Conservation (phyloP, 2,113 vertebrate species). For the Orcinus orca region DNA sequence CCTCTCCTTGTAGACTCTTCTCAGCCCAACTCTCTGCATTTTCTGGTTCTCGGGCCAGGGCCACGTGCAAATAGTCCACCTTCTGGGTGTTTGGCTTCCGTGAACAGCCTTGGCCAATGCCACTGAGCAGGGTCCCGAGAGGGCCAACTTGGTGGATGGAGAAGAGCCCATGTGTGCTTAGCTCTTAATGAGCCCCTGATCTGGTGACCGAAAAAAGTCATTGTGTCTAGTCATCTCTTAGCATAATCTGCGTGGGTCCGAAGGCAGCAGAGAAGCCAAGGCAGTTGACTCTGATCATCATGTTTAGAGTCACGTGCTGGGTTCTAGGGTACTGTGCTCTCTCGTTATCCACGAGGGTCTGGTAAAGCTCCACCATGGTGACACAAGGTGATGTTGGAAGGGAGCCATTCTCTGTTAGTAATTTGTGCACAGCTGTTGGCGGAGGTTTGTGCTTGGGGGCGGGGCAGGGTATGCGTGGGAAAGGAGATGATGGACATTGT, state of each 20-base stretch:
- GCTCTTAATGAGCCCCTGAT: neutral
- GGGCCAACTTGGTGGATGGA: rapidly evolving
- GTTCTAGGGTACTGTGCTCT: neutral
- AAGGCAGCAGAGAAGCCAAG: neutral
- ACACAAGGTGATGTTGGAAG: neutral
- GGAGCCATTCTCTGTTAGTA: neutral
- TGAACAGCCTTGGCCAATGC: neutral
- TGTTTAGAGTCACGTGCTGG: neutral
- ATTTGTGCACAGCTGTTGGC: neutral
- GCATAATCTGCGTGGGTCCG: neutral
- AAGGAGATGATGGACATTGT: neutral
- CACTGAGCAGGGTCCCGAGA: neutral
- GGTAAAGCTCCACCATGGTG: neutral
- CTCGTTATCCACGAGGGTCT: neutral
- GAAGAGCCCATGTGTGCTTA: neutral
- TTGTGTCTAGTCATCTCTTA: neutral
- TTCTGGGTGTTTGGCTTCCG: neutral
- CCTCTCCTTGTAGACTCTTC: neutral
- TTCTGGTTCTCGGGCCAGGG: neutral
- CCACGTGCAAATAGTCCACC: neutral
- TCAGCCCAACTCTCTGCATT: neutral
- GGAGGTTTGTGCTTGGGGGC: neutral
- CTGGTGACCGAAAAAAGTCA: neutral
- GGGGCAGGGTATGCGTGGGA: neutral
- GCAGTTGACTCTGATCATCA: neutral